phyloP scores from a whole-genome alignment of 2,113 vertebrate species.

The Microtus oregoni region DNA sequence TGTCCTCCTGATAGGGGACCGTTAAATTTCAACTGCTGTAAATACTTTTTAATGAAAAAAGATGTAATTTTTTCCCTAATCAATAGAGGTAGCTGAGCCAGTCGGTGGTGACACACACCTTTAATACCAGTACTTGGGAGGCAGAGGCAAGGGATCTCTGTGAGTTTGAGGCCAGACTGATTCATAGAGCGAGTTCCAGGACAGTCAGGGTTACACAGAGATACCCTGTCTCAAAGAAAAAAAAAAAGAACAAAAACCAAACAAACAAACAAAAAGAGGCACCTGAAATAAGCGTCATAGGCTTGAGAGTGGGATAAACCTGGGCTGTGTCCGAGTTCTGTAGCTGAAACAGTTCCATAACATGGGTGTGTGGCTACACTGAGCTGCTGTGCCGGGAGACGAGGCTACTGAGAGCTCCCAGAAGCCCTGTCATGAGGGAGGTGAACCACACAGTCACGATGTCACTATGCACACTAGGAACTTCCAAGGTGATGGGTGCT shows the following conservation, averaged over 20 bases:
- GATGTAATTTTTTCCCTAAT: conserved; percentile 32
- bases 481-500: background rate
- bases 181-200: background rate
- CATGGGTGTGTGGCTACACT: background rate
- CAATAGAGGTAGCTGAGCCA: conserved; percentile 2
- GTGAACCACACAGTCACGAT: background rate
- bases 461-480: background rate
- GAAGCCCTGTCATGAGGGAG: background rate
- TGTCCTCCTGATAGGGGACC: conserved; percentile 3
- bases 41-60: conserved; percentile 35
- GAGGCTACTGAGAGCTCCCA: background rate
- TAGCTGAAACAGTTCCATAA: conserved; percentile 19
- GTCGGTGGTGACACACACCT: background rate
- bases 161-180: background rate
- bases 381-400: background rate
- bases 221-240: background rate
- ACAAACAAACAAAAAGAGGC: background rate
- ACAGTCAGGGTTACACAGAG: background rate
- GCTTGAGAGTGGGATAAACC: conserved; percentile 10
- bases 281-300: background rate
- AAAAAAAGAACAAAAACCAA: background rate
- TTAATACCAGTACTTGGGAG: background rate
- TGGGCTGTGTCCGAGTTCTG: conserved; percentile 44
- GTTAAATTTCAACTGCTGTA: conserved; percentile 31
- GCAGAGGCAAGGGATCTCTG: background rate